Evolutionary conservation across 1,140 invertebrate genomes (phyloP), one percentile per base, ranked within the genome.

Genomic region (Trachelipus rathkii): DNA sequence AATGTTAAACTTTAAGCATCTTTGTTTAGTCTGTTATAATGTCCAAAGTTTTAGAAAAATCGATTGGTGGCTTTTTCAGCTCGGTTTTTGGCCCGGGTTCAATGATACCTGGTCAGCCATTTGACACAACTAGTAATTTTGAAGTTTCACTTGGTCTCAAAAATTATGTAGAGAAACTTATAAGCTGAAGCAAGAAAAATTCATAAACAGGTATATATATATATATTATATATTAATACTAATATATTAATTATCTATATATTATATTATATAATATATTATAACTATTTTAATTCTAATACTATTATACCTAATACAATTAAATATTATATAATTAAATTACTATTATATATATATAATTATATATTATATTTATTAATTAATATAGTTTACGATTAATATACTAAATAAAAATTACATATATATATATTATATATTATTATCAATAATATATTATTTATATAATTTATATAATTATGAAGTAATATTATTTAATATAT

Each of bases 11-110:
- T 60, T 60, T 60, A 6, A 1, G 6, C 6, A 33, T 33, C 6
- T 33, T 33, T 3, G 6, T 33, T 33, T 33, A 33, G 6, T 33
- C 33, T 33, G 33, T 6, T 33, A 60, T 60, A 15, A 60, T 60
- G 50, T 60, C 50, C 11, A 60, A 19, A 60, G 50, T 60, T 60
- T 60, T 60, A 19, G 50, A 60, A 60, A 60, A 60, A 60, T 60
- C 50, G 4, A 60, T 60, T 60, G 50, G 11, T 15, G 50, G 50
- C 11, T 60, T 60, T 60, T 19, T 60, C 11, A 60, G 8, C 50
- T 60, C 50, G 8, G 11, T 60, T 15, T 15, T 60, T 60, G 50
- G 50, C 19, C 19, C 50, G 8, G 50, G 50, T 1, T 3, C 8
- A 60, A 13, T 33, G 33, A 33, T 33, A 33, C 50, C 50, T 60